Conservation (phyloP, 2,113 vertebrate genomes). For the Apodemus sylvaticus region DNA sequence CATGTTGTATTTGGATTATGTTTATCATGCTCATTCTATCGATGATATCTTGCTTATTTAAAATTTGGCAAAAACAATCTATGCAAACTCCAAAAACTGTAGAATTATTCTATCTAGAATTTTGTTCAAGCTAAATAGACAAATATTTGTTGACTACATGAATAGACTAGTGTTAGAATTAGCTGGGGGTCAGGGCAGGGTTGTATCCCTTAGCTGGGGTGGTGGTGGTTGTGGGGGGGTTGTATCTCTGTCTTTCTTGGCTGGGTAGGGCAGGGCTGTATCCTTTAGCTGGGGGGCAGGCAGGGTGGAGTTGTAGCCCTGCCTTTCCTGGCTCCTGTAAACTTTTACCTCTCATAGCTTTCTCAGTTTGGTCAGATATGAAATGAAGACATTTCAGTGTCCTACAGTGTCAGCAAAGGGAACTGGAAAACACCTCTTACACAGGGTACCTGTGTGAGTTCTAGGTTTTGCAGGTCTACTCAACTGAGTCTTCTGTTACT, state of each 20-base stretch:
- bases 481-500: background rate
- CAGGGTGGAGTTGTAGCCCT: background rate
- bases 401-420: background rate
- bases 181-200: background rate
- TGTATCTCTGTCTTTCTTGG: background rate
- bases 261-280: background rate
- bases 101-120: background rate
- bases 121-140: slow-evolving; percentile 44
- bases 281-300: background rate
- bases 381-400: background rate
- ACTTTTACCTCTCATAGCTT: background rate
- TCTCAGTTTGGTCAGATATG: background rate
- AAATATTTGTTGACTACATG: slow-evolving; percentile 36
- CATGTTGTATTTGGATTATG: slow-evolving; percentile 8
- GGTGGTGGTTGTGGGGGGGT: too few relatives aligned
- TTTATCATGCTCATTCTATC: background rate
- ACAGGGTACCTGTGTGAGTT: background rate
- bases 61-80: background rate
- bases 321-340: background rate
- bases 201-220: background rate
- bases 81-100: background rate
- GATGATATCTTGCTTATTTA: slow-evolving; percentile 1
- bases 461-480: background rate
- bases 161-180: slow-evolving; percentile 1
- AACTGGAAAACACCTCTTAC: background rate